These are phyloP conservation scores for Trigoniulus corallinus DNA, from an alignment of 1,140 invertebrate genomes.

Conservation along the genomic window DNA sequence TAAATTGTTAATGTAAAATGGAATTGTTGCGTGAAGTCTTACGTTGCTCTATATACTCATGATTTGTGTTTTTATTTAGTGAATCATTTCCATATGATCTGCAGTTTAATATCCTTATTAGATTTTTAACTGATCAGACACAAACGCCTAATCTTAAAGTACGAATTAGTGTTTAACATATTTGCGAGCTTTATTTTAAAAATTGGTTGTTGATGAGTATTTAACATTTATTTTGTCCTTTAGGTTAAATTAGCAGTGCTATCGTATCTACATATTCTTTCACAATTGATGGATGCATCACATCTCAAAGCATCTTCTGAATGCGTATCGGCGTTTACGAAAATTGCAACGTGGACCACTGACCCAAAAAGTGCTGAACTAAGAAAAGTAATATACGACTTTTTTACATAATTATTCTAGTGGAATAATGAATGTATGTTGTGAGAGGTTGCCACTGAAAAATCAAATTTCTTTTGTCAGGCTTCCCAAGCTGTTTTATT, in stretches of 20 bases:
- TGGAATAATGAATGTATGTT: too few species aligned
- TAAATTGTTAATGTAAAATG: neutral
- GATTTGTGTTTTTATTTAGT: conserved; percentile 21
- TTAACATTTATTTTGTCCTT: conserved; percentile 10
- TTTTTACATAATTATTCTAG: too few species aligned
- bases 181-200: neutral
- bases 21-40: neutral
- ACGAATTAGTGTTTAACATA: conserved; percentile 27
- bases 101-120: conserved; percentile 41
- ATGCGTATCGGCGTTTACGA: conserved; percentile 28
- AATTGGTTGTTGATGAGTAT: neutral
- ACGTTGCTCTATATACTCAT: neutral
- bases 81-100: conserved; percentile 44
- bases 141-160: conserved; percentile 79
- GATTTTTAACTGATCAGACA: conserved; percentile 72
- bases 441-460: too few species aligned
- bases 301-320: conserved; percentile 29
- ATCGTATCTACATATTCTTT: conserved; percentile 26
- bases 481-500: conserved; percentile 61
- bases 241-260: conserved; percentile 29
- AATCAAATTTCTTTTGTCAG: conserved; percentile 16
- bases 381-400: conserved; percentile 41
- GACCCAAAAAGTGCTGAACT: conserved; percentile 49
- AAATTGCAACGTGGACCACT: conserved; percentile 35
- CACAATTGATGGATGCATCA: conserved; percentile 25